Percentiles rank a stretch among this genome's conserved stretches.
These are phyloP conservation scores for Maconellicoccus hirsutus DNA, from an alignment of 1,140 invertebrate genomes.

Conservation along the genomic window DNA sequence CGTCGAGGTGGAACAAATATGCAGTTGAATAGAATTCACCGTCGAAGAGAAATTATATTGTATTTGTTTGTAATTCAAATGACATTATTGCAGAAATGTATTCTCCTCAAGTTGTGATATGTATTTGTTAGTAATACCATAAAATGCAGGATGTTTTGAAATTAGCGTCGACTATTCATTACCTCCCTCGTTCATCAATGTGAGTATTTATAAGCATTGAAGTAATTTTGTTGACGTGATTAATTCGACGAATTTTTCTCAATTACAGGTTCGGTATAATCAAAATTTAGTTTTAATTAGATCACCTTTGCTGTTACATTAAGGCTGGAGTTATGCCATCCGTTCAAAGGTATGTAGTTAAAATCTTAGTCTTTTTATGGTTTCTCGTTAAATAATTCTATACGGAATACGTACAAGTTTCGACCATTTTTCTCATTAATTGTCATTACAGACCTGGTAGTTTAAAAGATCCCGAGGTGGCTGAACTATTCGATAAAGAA, in stretches of 20 bases:
- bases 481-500: slow-evolving; percentile 90
- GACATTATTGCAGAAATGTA: neutral
- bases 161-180: neutral
- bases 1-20: no score
- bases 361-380: neutral
- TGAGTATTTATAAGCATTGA: neutral
- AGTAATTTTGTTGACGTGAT: neutral
- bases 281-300: neutral
- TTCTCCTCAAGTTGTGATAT: neutral
- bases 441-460: slow-evolving; percentile 59
- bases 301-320: neutral
- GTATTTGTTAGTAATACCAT: neutral
- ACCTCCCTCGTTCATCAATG: neutral
- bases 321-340: slow-evolving; percentile 7
- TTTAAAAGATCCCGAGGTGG: slow-evolving; percentile 91
- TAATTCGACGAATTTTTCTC: neutral
- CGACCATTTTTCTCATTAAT: neutral
- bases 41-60: no score
- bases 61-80: neutral
- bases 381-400: neutral
- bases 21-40: no score
- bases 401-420: neutral
- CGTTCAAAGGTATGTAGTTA: neutral
- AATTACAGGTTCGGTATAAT: neutral
- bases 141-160: neutral